phyloP scores from a whole-genome alignment of 64 coral and sea anemone species.

The Montipora sp. region DNA sequence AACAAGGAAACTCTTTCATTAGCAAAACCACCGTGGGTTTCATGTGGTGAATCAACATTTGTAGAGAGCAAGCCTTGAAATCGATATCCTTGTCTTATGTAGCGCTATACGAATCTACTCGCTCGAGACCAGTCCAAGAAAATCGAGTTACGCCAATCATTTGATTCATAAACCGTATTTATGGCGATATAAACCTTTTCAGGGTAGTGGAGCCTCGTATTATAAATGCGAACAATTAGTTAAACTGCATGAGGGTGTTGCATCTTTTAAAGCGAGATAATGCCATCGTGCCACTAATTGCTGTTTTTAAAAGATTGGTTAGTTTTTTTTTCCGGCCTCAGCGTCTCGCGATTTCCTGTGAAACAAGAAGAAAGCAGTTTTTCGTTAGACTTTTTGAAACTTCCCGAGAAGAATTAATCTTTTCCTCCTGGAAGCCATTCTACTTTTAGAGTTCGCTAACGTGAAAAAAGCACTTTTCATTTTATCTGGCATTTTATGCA shows the following conservation, averaged over 20 bases:
- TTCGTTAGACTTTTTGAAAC: too few relatives aligned
- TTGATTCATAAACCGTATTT: background rate
- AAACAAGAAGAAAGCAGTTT: too few relatives aligned
- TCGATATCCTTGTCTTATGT: background rate
- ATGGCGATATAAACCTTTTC: background rate
- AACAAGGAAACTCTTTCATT: background rate
- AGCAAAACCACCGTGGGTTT: background rate
- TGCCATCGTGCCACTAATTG: conserved; percentile 14
- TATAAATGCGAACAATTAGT: conserved; percentile 6
- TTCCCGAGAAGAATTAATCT: too few relatives aligned
- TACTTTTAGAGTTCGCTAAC: too few relatives aligned
- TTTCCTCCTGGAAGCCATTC: too few relatives aligned
- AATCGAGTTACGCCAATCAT: background rate
- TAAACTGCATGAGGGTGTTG: background rate
- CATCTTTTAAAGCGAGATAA: conserved; percentile 25
- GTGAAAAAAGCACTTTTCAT: too few relatives aligned
- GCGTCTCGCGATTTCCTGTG: too few relatives aligned
- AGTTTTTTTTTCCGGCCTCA: background rate
- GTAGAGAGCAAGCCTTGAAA: background rate
- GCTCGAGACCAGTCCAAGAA: background rate
- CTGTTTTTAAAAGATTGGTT: background rate
- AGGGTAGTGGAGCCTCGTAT: background rate
- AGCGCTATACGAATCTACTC: background rate
- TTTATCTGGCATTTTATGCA: too few relatives aligned
- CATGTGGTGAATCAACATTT: background rate